A percentile compares a stretch with the other conserved stretches of the same genome.
phyloP scores from a whole-genome alignment of 2,797 vertebrate genomes.

The Microtus agrestis region DNA sequence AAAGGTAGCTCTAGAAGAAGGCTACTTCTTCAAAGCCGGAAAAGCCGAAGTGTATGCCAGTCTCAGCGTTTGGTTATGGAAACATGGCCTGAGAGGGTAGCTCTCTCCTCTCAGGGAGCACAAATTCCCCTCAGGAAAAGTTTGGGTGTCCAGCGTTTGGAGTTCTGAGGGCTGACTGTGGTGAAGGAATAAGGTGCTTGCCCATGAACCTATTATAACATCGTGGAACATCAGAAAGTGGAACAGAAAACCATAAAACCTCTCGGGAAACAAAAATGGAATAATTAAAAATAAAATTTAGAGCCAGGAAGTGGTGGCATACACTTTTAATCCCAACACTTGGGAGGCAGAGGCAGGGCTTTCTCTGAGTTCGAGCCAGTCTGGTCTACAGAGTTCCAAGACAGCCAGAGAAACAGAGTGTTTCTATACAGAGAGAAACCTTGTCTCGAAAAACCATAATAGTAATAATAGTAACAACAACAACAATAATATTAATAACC shows the following conservation, averaged over 20 bases:
- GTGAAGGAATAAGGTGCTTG: neutral
- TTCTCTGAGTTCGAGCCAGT: neutral
- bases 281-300: neutral
- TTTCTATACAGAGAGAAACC: neutral
- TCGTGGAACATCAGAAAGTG: neutral
- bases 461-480: neutral
- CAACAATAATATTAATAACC: neutral
- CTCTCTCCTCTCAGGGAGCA: neutral
- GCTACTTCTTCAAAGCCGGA: neutral
- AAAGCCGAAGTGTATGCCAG: neutral
- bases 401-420: too few relatives aligned
- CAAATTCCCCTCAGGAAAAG: neutral
- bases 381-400: neutral
- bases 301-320: neutral
- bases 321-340: neutral
- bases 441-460: neutral
- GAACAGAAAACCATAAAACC: neutral
- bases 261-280: conserved; percentile 35
- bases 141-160: neutral
- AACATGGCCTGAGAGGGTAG: neutral
- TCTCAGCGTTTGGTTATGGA: neutral
- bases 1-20: neutral
- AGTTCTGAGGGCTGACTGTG: neutral
- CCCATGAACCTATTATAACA: neutral
- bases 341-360: neutral